Evolutionary conservation across 2,888 invertebrate species (phyloP).

Genomic region (Byasa hedistus): DNA sequence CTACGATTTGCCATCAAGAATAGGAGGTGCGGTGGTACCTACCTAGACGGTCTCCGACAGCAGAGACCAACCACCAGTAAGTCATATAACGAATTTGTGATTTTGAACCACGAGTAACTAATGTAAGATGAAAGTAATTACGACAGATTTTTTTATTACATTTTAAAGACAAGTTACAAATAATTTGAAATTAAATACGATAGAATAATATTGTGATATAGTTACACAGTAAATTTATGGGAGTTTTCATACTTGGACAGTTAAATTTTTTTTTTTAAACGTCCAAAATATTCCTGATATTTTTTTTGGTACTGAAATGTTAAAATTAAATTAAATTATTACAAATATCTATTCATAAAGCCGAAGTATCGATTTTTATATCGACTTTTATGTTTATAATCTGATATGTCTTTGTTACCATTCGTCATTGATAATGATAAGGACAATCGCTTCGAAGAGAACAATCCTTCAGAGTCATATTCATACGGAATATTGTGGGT

Average conservation of each 20-base stretch:
- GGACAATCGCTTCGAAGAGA: slow-evolving; percentile 2
- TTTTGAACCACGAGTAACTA: no score
- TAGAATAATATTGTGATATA: not conserved
- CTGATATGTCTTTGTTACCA: slow-evolving; percentile 21
- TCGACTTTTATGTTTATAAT: slow-evolving; percentile 1
- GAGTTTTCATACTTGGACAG: not conserved
- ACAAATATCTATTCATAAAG: not conserved
- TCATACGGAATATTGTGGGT: not conserved
- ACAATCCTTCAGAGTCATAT: slow-evolving; percentile 10
- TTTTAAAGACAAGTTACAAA: no score
- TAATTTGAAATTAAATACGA: no score
- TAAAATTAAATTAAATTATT: not conserved
- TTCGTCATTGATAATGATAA: slow-evolving; percentile 24
- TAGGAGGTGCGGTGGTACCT: no score
- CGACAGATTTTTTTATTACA: no score
- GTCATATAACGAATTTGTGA: no score
- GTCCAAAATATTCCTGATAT: no score
- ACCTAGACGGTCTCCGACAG: no score
- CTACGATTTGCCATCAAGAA: no score
- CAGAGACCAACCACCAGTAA: no score
- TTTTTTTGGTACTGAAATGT: not conserved
- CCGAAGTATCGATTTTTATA: not conserved
- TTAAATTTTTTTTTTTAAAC: not conserved
- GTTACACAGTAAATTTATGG: not conserved
- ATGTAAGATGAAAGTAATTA: no score